Conservation (phyloP, 1,140 invertebrate species). For the Vollenhovia emeryi region DNA sequence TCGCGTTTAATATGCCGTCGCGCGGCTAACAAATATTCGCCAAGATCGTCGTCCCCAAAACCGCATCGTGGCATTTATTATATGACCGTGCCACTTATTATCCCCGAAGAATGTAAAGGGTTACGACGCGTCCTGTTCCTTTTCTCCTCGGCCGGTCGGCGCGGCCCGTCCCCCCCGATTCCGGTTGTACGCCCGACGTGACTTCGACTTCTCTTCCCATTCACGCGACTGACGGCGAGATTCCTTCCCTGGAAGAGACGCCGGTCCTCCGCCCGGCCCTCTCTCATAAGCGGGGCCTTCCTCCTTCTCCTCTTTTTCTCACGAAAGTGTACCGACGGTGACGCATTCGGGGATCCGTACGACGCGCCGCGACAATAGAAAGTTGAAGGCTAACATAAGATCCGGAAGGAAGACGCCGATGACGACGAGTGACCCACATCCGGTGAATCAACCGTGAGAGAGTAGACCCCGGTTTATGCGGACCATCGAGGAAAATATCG, state of each 20-base stretch:
- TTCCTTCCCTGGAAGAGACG: conserved; percentile 12
- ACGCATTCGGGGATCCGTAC: conserved; percentile 65
- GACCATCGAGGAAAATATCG: neutral
- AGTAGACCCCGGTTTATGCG: neutral
- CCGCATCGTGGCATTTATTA: conserved; percentile 5
- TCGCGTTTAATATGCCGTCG: neutral
- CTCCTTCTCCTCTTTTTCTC: conserved; percentile 54
- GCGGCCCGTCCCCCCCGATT: conserved; percentile 4
- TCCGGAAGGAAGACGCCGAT: conserved; percentile 79
- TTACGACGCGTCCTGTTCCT: neutral
- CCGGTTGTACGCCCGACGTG: neutral
- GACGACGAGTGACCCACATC: conserved; percentile 79
- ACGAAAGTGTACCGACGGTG: conserved; percentile 75
- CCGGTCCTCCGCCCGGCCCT: neutral
- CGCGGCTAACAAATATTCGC: neutral
- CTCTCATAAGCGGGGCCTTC: neutral
- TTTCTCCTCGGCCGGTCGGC: neutral
- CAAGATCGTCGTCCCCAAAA: neutral
- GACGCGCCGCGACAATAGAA: conserved; percentile 78
- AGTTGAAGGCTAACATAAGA: conserved; percentile 78
- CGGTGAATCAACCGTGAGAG: conserved; percentile 59
- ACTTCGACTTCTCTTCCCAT: conserved; percentile 10
- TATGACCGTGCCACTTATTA: conserved; percentile 64
- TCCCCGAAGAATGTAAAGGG: conserved; percentile 26
- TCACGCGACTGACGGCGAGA: conserved; percentile 8